Conservation (phyloP, 2,113 vertebrate species). For the Notothenia coriiceps region DNA sequence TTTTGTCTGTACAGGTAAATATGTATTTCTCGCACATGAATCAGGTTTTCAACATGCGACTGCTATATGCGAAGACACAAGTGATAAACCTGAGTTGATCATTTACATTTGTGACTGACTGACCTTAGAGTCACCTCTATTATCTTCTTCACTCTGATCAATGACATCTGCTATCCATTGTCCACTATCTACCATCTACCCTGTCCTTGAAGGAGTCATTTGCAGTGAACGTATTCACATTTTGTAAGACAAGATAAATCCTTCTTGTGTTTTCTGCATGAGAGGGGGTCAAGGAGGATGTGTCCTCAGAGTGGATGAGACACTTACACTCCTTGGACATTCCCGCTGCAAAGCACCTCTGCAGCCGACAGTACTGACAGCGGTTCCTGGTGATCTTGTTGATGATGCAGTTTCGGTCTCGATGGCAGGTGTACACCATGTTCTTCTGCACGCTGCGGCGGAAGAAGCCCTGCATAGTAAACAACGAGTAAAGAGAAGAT, state of each 20-base stretch:
- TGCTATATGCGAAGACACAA: neutral
- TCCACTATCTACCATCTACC: neutral
- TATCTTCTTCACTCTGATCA: neutral
- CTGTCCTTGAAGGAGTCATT: slow-evolving; percentile 2
- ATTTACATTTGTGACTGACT: neutral
- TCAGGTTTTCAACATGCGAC: neutral
- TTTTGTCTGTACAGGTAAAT: neutral
- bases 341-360: slow-evolving; percentile 95
- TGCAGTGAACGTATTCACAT: neutral
- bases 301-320: neutral
- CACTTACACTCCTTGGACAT: slow-evolving; percentile 98
- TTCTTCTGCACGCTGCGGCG: slow-evolving; percentile 98
- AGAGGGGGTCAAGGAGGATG: neutral
- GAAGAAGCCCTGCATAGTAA: slow-evolving; percentile 91
- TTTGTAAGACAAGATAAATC: too few relatives aligned
- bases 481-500: neutral
- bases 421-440: slow-evolving; percentile 97
- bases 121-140: neutral
- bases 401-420: slow-evolving; percentile 97
- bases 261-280: neutral
- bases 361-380: slow-evolving; percentile 96
- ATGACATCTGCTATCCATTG: neutral
- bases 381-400: slow-evolving; percentile 98
- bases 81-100: neutral
- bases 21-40: neutral